Evolutionary conservation across 2,888 invertebrate genomes (phyloP).

Genomic region (Anoplius nigerrimus): DNA sequence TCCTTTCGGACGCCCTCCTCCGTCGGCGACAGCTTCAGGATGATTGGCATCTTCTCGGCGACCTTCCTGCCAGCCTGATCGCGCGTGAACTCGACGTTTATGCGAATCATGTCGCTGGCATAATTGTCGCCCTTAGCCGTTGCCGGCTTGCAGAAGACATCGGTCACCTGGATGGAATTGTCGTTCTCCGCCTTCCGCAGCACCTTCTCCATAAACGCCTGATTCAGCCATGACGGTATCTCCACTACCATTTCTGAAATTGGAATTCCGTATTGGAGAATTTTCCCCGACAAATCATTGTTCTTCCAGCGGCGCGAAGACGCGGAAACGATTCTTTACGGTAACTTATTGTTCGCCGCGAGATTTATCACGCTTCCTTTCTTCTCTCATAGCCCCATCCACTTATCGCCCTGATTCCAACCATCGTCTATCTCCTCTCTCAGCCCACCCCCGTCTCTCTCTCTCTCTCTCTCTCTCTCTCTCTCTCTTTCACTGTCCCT

Average conservation of each 20-base stretch:
- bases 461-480: background rate
- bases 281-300: slow-evolving; percentile 59
- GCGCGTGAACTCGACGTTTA: slow-evolving; percentile 51
- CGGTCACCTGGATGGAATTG: slow-evolving; percentile 58
- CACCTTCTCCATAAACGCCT: slow-evolving; percentile 60
- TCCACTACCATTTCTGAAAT: slow-evolving; percentile 60
- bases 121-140: slow-evolving; percentile 72
- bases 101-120: slow-evolving; percentile 69
- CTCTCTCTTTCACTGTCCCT: slow-evolving; percentile 8
- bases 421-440: background rate
- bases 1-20: slow-evolving; percentile 71
- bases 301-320: slow-evolving; percentile 47
- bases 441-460: no score
- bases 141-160: slow-evolving; percentile 61
- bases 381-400: background rate
- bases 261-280: slow-evolving; percentile 60
- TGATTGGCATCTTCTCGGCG: slow-evolving; percentile 58
- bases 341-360: slow-evolving; percentile 56
- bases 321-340: slow-evolving; percentile 57
- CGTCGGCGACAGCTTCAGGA: slow-evolving; percentile 72
- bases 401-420: background rate
- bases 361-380: slow-evolving; percentile 53
- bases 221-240: slow-evolving; percentile 62
- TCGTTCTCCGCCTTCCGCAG: slow-evolving; percentile 61
- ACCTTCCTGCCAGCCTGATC: slow-evolving; percentile 37